phyloP scores from a whole-genome alignment of 2,113 vertebrate genomes.

The Muntiacus reevesi region DNA sequence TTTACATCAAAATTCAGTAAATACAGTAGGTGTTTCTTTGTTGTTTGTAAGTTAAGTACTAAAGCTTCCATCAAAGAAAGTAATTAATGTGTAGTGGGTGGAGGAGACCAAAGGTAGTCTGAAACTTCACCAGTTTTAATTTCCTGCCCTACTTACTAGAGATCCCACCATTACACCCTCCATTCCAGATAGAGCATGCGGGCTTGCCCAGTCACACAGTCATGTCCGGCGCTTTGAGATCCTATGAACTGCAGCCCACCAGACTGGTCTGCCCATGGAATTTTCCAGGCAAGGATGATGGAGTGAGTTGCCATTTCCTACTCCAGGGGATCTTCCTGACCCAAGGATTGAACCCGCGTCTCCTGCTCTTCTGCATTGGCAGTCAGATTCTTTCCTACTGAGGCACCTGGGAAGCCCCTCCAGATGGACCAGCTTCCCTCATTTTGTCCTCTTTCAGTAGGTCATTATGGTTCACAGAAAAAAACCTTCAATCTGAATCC shows the following conservation, averaged over 20 bases:
- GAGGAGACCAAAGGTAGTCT: background rate
- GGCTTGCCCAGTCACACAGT: background rate
- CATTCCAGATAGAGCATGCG: background rate
- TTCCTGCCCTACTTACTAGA: background rate
- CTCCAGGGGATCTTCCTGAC: background rate
- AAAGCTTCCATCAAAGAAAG: background rate
- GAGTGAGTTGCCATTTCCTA: background rate
- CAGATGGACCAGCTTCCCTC: background rate
- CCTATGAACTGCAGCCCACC: background rate
- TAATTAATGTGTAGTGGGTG: background rate
- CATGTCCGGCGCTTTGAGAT: rapidly evolving
- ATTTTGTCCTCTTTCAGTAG: background rate
- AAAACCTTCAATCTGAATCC: background rate
- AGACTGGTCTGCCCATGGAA: background rate
- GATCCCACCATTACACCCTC: background rate
- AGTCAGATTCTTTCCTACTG: background rate
- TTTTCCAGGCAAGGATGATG: background rate
- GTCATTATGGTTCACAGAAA: background rate
- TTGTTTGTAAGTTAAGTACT: background rate
- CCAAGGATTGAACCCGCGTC: background rate
- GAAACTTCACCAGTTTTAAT: background rate
- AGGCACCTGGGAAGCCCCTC: background rate
- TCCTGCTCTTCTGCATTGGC: background rate
- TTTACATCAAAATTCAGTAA: background rate
- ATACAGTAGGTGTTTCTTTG: background rate